Evolutionary conservation across 2,113 vertebrate species (phyloP), one percentile per base, ranked within the genome.

Genomic region (Strix aluco): DNA sequence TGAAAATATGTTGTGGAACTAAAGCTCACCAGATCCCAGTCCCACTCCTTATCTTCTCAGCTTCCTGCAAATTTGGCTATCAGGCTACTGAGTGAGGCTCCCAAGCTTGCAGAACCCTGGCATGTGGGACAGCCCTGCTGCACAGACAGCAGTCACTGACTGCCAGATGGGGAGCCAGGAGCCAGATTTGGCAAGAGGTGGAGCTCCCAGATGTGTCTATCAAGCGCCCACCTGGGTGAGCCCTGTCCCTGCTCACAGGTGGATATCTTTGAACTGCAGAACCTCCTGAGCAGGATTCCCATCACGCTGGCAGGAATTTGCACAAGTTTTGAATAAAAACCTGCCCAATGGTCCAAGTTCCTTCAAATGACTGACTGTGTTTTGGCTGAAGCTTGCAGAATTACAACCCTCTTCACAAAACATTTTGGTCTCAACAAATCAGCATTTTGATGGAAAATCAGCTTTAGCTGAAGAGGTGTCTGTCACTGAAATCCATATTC

Each of bases 201-300:
- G 18, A 85, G 44, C 25, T 79, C 27, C 42, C 47, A 71, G 21
- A 51, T 12, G 5, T 4, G 2, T 78, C 54, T 61, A 54, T 78
- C 18, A 47, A 67, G 12, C 2, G 0, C 44, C 19, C 25, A 30
- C 61, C 14, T 0, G 0, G 9, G 9, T 44, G 36, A 81, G 19
- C 12, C 32, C 29, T 49, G 9, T 44, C 12, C 23, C 23, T 65
- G 11, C 32, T 89, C 29, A 42, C 10, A 77, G 61, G 34, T 46
- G n/a, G 30, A 5, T 67, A 27, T 55, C 62, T 74, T 75, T 3
- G 0, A n/a, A 65, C 26, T 51, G 44, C 18, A 63, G 23, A 10
- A n/a, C 19, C 26, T 66, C 26, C 22, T 54, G 21, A 95, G 66
- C 34, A 81, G 54, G 81, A 81, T 86, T 91, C 32, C 38, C n/a